Evolutionary conservation across 2,888 invertebrate genomes (phyloP).

Genomic region (Agonopterix subpropinquella): DNA sequence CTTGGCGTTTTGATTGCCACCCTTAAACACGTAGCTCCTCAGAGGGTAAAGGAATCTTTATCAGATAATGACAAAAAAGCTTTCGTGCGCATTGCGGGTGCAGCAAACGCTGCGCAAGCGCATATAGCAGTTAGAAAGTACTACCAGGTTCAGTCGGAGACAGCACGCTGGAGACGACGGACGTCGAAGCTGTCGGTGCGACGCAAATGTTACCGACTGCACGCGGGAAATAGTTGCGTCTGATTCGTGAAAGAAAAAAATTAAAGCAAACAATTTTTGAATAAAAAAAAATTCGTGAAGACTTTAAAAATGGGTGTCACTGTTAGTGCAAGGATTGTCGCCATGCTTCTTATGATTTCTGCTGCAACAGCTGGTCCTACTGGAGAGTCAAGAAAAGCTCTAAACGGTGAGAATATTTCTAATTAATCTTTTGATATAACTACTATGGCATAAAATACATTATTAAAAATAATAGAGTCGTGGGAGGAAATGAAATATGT

Average conservation of each 20-base stretch:
- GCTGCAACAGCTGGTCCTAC: constrained; percentile 52
- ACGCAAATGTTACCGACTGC: constrained; percentile 66
- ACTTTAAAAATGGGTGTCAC: constrained; percentile 54
- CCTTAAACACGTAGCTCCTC: too few species aligned
- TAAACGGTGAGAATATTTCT: constrained; percentile 41
- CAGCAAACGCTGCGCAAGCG: constrained; percentile 46
- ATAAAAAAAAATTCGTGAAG: constrained; percentile 24
- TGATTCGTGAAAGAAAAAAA: constrained; percentile 28
- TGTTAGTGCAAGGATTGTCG: constrained; percentile 54
- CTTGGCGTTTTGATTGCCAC: too few species aligned
- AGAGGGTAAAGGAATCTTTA: constrained; percentile 10
- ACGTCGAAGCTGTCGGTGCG: constrained; percentile 32
- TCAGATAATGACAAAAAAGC: constrained; percentile 20
- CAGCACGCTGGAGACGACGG: constrained; percentile 39
- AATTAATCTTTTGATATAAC: neutral
- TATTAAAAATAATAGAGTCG: too few species aligned
- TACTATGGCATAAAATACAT: too few species aligned
- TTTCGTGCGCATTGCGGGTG: constrained; percentile 26
- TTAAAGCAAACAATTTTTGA: constrained; percentile 13
- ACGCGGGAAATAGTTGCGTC: constrained; percentile 71
- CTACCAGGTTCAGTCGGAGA: constrained; percentile 55
- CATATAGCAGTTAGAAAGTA: constrained; percentile 67
- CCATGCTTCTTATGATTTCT: constrained; percentile 54
- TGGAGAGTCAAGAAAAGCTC: constrained; percentile 40
- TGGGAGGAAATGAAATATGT: too few species aligned